A percentile compares a stretch with the other conserved stretches of the same genome.
phyloP scores from a whole-genome alignment of 2,797 vertebrate species.

The Alca torda region DNA sequence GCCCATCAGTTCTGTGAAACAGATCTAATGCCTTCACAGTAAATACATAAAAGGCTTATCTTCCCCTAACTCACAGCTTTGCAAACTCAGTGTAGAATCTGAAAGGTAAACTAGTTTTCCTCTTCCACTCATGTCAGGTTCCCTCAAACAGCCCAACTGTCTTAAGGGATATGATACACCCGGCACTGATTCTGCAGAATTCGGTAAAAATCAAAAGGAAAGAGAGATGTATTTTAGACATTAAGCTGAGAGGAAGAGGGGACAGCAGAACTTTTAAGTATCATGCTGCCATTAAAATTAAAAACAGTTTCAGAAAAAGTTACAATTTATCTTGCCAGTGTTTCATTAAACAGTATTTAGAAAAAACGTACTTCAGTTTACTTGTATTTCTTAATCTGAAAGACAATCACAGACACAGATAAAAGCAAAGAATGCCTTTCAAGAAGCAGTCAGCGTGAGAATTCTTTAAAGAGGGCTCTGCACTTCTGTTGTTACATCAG shows the following conservation, averaged over 20 bases:
- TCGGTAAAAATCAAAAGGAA: not conserved
- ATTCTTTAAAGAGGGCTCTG: not conserved
- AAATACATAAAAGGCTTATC: not conserved
- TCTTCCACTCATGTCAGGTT: not conserved
- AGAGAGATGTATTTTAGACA: not conserved
- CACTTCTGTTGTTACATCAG: not conserved
- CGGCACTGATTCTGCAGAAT: not conserved
- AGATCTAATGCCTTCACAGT: not conserved
- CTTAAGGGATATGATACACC: not conserved
- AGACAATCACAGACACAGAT: not conserved
- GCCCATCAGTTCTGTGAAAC: not conserved
- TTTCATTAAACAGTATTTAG: not conserved
- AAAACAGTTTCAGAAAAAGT: not conserved
- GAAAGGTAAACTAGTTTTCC: not conserved
- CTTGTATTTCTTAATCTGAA: not conserved
- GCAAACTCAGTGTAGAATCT: not conserved
- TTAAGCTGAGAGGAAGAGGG: not conserved
- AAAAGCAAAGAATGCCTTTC: not conserved
- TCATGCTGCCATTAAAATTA: not conserved
- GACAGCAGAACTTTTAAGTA: not conserved
- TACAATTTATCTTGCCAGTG: not conserved
- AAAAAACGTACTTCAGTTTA: not conserved
- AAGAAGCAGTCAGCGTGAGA: not conserved
- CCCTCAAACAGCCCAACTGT: not conserved
- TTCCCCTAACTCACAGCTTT: not conserved